These are phyloP conservation scores for Andrena chrysosceles DNA, from an alignment of 2,888 invertebrate genomes.

Conservation along the genomic window DNA sequence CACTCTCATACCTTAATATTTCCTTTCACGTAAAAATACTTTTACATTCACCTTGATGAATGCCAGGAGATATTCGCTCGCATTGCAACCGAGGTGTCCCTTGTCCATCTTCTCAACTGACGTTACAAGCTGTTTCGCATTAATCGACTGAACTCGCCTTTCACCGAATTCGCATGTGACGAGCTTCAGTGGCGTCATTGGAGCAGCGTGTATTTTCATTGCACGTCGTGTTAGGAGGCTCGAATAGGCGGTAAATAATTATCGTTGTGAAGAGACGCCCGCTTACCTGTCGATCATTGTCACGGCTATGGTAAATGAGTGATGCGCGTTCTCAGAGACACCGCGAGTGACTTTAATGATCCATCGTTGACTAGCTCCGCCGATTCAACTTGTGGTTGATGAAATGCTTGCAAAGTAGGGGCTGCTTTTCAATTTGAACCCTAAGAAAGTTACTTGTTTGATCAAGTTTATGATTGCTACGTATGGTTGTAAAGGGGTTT, in stretches of 20 bases:
- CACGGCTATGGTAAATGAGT: conserved; percentile 17
- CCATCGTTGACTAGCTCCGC: neutral
- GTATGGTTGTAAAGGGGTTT: too few relatives aligned
- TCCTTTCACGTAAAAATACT: neutral
- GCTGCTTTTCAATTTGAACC: neutral
- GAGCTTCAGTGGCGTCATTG: conserved; percentile 8
- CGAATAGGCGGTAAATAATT: conserved; percentile 36
- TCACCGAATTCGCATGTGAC: conserved; percentile 3
- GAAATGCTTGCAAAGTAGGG: neutral
- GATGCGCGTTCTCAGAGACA: conserved; percentile 10
- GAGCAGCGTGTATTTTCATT: conserved; percentile 27
- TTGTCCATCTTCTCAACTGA: conserved; percentile 22
- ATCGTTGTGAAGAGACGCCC: conserved; percentile 27
- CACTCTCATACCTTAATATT: neutral
- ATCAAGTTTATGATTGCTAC: too few relatives aligned
- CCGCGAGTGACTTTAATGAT: conserved; percentile 6
- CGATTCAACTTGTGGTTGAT: neutral
- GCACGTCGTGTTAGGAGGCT: conserved; percentile 1
- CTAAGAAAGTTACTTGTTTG: too few relatives aligned
- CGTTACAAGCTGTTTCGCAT: conserved; percentile 48
- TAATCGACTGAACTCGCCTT: conserved; percentile 30
- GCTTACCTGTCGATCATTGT: conserved; percentile 2
- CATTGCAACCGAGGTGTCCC: neutral
- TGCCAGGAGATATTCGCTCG: neutral
- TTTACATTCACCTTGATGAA: neutral